phyloP scores from a whole-genome alignment of 37 sponge, comb jelly and placozoan genomes.

The Axinella damicornis region DNA sequence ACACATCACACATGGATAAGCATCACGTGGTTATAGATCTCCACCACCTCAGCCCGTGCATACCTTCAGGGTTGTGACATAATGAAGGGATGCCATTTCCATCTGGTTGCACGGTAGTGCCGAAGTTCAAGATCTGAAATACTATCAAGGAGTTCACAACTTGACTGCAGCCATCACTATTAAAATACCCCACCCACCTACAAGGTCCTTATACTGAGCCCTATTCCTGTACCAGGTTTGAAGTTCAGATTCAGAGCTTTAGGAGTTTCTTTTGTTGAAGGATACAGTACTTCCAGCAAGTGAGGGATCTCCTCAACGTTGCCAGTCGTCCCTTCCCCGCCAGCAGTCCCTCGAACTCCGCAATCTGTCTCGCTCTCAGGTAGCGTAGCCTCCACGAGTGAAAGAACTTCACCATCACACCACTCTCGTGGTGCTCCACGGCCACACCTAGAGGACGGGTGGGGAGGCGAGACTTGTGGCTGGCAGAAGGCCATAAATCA shows the following conservation, averaged over 20 bases:
- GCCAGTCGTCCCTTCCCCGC: constrained; percentile 19
- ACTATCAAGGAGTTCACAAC: too few relatives aligned
- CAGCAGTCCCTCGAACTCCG: constrained; percentile 46
- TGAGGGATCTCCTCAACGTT: constrained; percentile 21
- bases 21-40: too few relatives aligned
- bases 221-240: too few relatives aligned
- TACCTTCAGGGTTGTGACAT: constrained; percentile 22
- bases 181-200: too few relatives aligned
- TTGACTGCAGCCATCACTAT: too few relatives aligned
- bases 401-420: constrained; percentile 1
- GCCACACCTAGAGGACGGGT: constrained; percentile 46
- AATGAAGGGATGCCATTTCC: constrained; percentile 19
- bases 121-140: constrained; percentile 34
- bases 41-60: background rate
- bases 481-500: too few relatives aligned
- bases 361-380: constrained; percentile 22
- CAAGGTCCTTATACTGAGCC: too few relatives aligned
- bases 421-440: background rate
- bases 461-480: too few relatives aligned
- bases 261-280: background rate
- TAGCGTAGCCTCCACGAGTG: constrained; percentile 15
- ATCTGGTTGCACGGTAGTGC: constrained; percentile 3
- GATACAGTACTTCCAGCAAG: constrained; percentile 65
- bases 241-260: background rate
- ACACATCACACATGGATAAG: background rate